Evolutionary conservation across 2,888 invertebrate genomes (phyloP).

Genomic region (Pammene fasciana): DNA sequence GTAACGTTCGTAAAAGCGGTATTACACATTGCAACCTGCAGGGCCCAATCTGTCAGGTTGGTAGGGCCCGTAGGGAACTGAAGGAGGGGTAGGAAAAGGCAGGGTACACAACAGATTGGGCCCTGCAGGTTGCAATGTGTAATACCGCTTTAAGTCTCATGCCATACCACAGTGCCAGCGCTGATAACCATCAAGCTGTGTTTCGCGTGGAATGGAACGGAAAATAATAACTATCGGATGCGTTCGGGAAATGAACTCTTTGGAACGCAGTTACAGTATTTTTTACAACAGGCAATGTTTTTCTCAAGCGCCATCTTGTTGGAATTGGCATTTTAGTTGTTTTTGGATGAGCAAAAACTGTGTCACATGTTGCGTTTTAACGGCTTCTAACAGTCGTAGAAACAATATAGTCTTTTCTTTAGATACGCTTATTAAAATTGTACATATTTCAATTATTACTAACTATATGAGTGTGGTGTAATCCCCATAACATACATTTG

Average conservation of each 20-base stretch:
- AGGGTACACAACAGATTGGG: too few species aligned
- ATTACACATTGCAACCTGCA: too few species aligned
- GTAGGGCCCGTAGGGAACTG: too few species aligned
- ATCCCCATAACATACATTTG: conserved; percentile 54
- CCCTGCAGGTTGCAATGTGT: too few species aligned
- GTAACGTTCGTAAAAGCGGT: too few species aligned
- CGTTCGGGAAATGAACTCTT: too few species aligned
- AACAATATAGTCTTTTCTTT: conserved; percentile 33
- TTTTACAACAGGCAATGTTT: conserved; percentile 27
- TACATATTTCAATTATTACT: conserved; percentile 7
- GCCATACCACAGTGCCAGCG: too few species aligned
- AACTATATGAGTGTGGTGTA: conserved; percentile 39
- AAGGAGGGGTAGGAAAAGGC: too few species aligned
- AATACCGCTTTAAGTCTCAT: too few species aligned
- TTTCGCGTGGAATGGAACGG: background rate
- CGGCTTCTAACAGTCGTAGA: conserved; percentile 55
- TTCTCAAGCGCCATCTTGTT: conserved; percentile 59
- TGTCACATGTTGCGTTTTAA: conserved; percentile 69
- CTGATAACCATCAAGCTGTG: too few species aligned
- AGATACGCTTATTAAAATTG: conserved; percentile 14
- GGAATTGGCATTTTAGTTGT: conserved; percentile 55
- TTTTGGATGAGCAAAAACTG: conserved; percentile 62
- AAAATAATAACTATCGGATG: too few species aligned
- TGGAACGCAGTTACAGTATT: background rate
- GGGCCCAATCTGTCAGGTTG: too few species aligned